Evolutionary conservation across 37 sponge, comb jelly and placozoan genomes (phyloP), one percentile per base, ranked within the genome.

Genomic region (Chondrosia reniformis): DNA sequence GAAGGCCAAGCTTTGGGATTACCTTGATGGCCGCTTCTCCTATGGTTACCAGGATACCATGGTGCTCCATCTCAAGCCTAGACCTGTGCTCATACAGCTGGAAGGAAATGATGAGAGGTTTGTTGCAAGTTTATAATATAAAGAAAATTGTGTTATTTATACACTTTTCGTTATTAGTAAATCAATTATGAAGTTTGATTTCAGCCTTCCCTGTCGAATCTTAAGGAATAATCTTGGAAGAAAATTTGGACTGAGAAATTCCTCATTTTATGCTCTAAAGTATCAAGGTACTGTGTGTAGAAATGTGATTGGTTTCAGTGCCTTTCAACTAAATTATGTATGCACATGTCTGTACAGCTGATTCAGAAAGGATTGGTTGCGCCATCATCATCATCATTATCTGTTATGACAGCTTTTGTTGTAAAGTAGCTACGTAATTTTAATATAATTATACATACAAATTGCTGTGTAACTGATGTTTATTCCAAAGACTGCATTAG

Each of bases 1-100:
- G 22, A 84, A 90, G 17, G 56, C 42, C 25, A 71, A 80, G 17
- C 82, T 94, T 84, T 89, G 90, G 87, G 91, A 85, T 4, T 85
- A 90, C 69, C 84, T 94, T 36, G 95, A 94, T 66, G 65, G 83
- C 32, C 64, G 49, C 38, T 63, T 78, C 15, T 62, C 77, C 21
- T 72, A 55, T 28, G 88, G 83, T 67, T 92, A 92, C 81, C 88
- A 94, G 77, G 95, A 94, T 78, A 83, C 84, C 52, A 59, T 90
- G 5, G 86, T 90, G 17, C 59, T 94, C 33, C 95, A 94, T 79
- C 90, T 94, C 83, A 39, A 90, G 5, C 84, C 82, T 63, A 85
- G 85, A 69, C 84, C 86, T 0, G 45, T 94, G 0, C 67, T 65
- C 39, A 87, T 88, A 22, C 63, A 81, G 42, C 56, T 84, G 9